Base-by-base conservation (phyloP, 2,888 invertebrate genomes). In the Seira sanloemensis region DNA sequence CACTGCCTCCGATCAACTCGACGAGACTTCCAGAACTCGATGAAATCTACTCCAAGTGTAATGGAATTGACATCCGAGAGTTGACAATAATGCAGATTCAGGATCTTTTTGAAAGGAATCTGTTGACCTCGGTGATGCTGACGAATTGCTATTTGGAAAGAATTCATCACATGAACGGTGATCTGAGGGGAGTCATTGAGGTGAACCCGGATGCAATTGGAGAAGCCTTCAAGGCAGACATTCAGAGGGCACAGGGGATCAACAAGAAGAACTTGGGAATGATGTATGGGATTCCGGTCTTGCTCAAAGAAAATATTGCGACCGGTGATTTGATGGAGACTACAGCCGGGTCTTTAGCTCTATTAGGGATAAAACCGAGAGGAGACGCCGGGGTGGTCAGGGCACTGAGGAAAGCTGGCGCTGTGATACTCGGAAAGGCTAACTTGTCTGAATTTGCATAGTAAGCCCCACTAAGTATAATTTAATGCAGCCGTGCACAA, bases 1-100 rank as follows among this genome's bases (percentile, higher is more conserved):
- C 2, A 2, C 12, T 50, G 12, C 50, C 50, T 2, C 50, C 50
- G 1, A 50, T 50, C 50, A 50, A 50, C n/a, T 50, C 50, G 2
- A 50, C 50, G 16, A 50, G n/a, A n/a, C 50, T 50, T 50, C 50
- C 50, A 50, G 50, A 50, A 16, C 50, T 50, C 50, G 78, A 83
- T 73, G 71, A 78, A 7, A 27, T 25, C 4, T 78, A 73, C n/a
- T 67, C 83, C 16, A 27, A 21, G 18, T 83, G 83, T 37, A 26
- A 68, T 24, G 78, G 78, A 7, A 77, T 80, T 19, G 87, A 87
- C 37, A 85, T 87, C 18, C 46, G 88, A n/a, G 88, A 88, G 74
- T 37, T 88, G n/a, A 84, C 87, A 9, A 83, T 88, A 12, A 16
- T 9, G 16, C 21, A 85, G 72, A 27, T 84, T 16, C 86, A 88